Base-by-base conservation (phyloP, 2,797 vertebrate species). In the Natrix natrix region DNA sequence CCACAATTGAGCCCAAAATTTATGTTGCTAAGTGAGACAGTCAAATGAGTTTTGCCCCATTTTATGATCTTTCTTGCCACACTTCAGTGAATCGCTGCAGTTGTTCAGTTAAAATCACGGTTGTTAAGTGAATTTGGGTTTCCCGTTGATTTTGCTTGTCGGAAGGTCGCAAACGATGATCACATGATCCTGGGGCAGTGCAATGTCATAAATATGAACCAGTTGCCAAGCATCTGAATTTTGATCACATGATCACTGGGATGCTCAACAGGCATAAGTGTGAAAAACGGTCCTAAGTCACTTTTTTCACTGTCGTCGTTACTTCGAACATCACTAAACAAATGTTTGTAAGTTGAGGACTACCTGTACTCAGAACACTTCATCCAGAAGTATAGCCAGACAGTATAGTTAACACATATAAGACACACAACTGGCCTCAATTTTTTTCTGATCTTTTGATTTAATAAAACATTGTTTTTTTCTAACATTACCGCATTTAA, bases 401-500 rank as follows among this genome's bases (percentile, higher is more conserved):
- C 13, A n/a, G 10, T 63, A 61, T 2, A 56, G 48, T 60, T 56
- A 32, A 24, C 4, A 13, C 86, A 63, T 24, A 12, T 54, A 87
- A 37, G 66, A 87, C 20, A 52, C 52, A 66, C 17, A 93, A 55
- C 20, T 83, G 43, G 43, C 3, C 10, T 48, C 54, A 87, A 69
- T 8, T 28, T 66, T 90, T 90, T 87, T 69, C 54, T 93, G 28
- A 17, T 88, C 90, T 8, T 22, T 66, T 88, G 93, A 95, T 69
- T 4, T 89, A 20, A 16, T 26, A 95, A 92, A 0, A 60, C 95
- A 89, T 17, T 96, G 95, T 69, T 48, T 89, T 43, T 96, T 94
- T 93, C 94, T 92, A 95, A 96, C 94, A 94, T 90, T 98, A 99
- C 99, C 98, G 96, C 97, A 96, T 98, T 98, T 95, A 99, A 98